These are phyloP conservation scores for Ctenopoma kingsleyae DNA, from an alignment of 2,797 vertebrate species.

Conservation along the genomic window DNA sequence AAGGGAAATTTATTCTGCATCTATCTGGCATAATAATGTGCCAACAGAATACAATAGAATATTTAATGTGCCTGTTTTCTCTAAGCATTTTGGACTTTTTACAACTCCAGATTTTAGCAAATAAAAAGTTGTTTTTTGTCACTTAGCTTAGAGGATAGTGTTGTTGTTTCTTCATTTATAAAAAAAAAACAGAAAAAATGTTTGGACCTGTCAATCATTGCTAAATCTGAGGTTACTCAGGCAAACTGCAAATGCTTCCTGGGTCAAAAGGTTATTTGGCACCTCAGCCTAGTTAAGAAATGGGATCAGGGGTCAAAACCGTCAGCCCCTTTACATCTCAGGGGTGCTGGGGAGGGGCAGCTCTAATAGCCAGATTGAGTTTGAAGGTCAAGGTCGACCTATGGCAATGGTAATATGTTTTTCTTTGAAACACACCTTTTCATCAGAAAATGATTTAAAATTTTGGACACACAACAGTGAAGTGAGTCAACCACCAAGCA, in stretches of 20 bases:
- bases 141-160: constrained; percentile 37
- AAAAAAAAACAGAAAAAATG: constrained; percentile 50
- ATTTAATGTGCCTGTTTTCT: constrained; percentile 68
- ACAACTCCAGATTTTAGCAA: constrained; percentile 30
- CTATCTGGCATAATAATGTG: constrained; percentile 76
- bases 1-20: constrained; percentile 84
- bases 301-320: constrained; percentile 88
- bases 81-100: constrained; percentile 40
- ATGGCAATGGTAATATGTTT: constrained; percentile 84
- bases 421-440: constrained; percentile 72
- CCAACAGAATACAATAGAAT: constrained; percentile 74
- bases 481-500: constrained; percentile 24
- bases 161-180: constrained; percentile 38
- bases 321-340: constrained; percentile 87
- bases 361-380: constrained; percentile 87
- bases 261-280: constrained; percentile 88
- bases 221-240: constrained; percentile 84
- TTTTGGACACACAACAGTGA: constrained; percentile 54
- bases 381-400: constrained; percentile 89
- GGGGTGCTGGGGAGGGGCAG: constrained; percentile 81
- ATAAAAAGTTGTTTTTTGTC: constrained; percentile 26
- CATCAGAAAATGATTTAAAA: constrained; percentile 59
- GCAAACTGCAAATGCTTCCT: constrained; percentile 87
- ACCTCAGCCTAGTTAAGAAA: constrained; percentile 90
- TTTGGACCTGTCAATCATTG: constrained; percentile 81